A percentile compares a stretch with the other conserved stretches of the same genome.
Conservation (phyloP, 1,140 invertebrate species). For the Leptonema lineaticorne region DNA sequence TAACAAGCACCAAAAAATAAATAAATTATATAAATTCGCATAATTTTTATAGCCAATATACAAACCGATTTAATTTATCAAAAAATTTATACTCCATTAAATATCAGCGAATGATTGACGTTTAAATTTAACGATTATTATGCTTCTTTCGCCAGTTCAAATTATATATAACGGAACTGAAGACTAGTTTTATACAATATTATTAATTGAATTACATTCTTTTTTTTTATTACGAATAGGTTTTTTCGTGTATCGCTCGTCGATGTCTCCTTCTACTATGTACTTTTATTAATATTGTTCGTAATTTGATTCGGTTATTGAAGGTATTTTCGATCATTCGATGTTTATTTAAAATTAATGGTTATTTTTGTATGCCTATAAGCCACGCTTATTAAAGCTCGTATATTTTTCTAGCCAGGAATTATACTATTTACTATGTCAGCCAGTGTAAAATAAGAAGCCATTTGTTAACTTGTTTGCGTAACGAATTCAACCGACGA, state of each 20-base stretch:
- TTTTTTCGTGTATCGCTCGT: neutral
- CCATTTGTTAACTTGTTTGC: slow-evolving; percentile 12
- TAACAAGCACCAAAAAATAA: too few species aligned
- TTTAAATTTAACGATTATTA: neutral
- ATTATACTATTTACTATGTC: neutral
- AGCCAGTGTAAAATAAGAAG: neutral
- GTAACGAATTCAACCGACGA: neutral
- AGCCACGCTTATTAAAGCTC: neutral
- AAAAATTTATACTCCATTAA: neutral
- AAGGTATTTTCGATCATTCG: neutral
- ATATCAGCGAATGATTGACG: slow-evolving; percentile 2
- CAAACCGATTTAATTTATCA: neutral
- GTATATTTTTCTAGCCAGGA: neutral
- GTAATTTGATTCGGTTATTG: neutral
- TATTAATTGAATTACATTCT: too few species aligned
- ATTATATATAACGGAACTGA: too few species aligned
- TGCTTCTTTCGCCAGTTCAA: too few species aligned
- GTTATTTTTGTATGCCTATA: too few species aligned
- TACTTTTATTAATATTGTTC: neutral
- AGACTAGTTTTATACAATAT: too few species aligned
- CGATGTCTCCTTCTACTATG: neutral
- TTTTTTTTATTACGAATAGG: too few species aligned
- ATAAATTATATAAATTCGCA: too few species aligned
- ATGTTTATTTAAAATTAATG: too few species aligned
- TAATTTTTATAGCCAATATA: too few species aligned